Evolutionary conservation across 1,140 invertebrate species (phyloP), one percentile per base, ranked within the genome.

Genomic region (Zaprionus ghesquierei): DNA sequence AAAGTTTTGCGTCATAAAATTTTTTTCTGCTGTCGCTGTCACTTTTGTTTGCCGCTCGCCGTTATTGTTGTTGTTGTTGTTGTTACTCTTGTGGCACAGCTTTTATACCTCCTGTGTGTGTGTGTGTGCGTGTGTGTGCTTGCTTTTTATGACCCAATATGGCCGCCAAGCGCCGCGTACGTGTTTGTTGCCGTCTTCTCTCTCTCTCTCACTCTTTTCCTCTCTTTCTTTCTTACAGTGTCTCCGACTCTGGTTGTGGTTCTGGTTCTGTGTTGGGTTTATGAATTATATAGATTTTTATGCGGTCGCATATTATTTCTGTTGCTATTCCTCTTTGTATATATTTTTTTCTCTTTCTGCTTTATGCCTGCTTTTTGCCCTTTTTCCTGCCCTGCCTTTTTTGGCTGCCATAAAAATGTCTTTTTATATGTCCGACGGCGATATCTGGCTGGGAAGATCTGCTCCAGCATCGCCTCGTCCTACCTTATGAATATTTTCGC

Each of bases 221-320:
- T 31, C n/a, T 44, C 12, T 8, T n/a, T n/a, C n/a, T n/a, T n/a
- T n/a, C n/a, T n/a, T n/a, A n/a, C n/a, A n/a, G n/a, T n/a, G n/a
- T n/a, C n/a, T n/a, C n/a, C n/a, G n/a, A n/a, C n/a, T n/a, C n/a
- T n/a, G n/a, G n/a, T n/a, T n/a, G n/a, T n/a, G 33, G 33, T 12
- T 53, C 20, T 53, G 61, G 38, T 44, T 38, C 15, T 70, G 25
- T 66, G 73, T 79, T 69, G 75, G 56, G 76, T 80, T 87, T 87
- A 87, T 87, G 82, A 87, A 87, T 87, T 87, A 87, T 87, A 87
- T 89, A 84, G 79, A 87, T 87, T 87, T 87, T 87, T 89, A 87
- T 87, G 79, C 84, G 84, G 79, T 84, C 84, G 84, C 84, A 87
- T 89, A 87, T 84, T 87, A 87, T 89, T 87, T 82, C 89, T 77